Percentiles rank a stretch among this genome's conserved stretches.
phyloP scores from a whole-genome alignment of 2,888 invertebrate species.

The Agrilus cyanescens region DNA sequence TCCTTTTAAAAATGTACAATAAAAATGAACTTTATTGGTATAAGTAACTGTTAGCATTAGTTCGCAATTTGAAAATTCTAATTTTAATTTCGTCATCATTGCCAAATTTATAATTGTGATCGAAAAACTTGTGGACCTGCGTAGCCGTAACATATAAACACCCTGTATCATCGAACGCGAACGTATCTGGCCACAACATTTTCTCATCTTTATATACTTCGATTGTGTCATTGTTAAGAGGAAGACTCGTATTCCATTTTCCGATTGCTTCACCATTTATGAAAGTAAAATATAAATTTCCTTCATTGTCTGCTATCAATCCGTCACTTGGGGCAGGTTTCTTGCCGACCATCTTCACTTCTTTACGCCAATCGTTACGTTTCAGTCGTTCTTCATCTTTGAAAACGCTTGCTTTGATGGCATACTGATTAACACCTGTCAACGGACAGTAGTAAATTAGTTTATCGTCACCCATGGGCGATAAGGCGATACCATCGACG shows the following conservation, averaged over 20 bases:
- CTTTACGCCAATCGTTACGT: not conserved
- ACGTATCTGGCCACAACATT: slow-evolving; percentile 58
- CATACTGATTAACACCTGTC: not conserved
- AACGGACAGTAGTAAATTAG: not conserved
- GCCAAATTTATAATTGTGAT: slow-evolving; percentile 1
- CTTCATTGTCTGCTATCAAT: slow-evolving; percentile 1
- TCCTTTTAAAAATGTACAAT: too few species aligned
- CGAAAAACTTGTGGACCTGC: too few species aligned
- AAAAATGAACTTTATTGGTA: slow-evolving; percentile 24
- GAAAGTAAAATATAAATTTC: not conserved
- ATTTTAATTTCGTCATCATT: slow-evolving; percentile 43
- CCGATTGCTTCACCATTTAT: slow-evolving; percentile 44
- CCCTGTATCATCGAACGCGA: slow-evolving; percentile 49
- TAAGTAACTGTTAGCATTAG: slow-evolving; percentile 49
- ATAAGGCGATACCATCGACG: slow-evolving; percentile 53
- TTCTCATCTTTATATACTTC: slow-evolving; percentile 50
- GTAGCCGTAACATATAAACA: slow-evolving; percentile 47
- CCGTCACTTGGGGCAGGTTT: not conserved
- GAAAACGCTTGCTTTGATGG: not conserved
- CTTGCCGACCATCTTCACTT: not conserved
- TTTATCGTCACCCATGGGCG: slow-evolving; percentile 46
- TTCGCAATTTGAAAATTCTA: slow-evolving; percentile 46
- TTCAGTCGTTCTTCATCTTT: not conserved
- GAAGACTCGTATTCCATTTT: slow-evolving; percentile 49
- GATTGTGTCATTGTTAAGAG: slow-evolving; percentile 43